These are phyloP conservation scores for Hesperophylax magnus DNA, from an alignment of 1,140 invertebrate genomes.

Conservation along the genomic window DNA sequence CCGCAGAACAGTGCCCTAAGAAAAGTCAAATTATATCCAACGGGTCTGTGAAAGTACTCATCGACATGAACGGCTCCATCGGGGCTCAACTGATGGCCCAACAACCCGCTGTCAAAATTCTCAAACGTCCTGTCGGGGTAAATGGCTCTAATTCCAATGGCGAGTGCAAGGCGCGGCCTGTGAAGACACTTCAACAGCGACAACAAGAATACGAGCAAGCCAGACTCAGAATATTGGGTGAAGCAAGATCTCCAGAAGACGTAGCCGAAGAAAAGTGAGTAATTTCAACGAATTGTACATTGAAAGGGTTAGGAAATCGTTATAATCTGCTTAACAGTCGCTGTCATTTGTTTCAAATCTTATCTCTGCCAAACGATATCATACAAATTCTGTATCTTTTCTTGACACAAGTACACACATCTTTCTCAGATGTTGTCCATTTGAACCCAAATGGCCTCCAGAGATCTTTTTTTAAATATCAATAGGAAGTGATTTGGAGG, in stretches of 20 bases:
- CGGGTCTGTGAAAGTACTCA: slow-evolving; percentile 24
- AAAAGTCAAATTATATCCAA: slow-evolving; percentile 18
- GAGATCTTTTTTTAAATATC: too few species aligned
- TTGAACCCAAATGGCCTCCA: too few species aligned
- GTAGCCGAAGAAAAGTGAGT: slow-evolving; percentile 75
- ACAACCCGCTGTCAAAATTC: slow-evolving; percentile 84
- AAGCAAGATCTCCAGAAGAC: slow-evolving; percentile 84
- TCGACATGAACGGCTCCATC: slow-evolving; percentile 39
- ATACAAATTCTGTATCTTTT: too few species aligned
- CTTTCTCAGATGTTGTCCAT: too few species aligned
- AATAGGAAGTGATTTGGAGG: too few species aligned
- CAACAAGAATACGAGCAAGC: slow-evolving; percentile 92
- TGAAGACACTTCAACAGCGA: slow-evolving; percentile 88
- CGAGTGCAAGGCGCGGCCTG: slow-evolving; percentile 76
- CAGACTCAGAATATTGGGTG: slow-evolving; percentile 85
- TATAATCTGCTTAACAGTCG: too few species aligned
- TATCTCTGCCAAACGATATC: too few species aligned
- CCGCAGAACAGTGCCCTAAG: slow-evolving; percentile 14
- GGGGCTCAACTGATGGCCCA: slow-evolving; percentile 41
- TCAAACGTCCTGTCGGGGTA: slow-evolving; percentile 76
- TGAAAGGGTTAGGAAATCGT: too few species aligned
- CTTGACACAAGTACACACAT: too few species aligned
- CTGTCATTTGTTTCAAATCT: too few species aligned
- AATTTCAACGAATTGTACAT: slow-evolving; percentile 1
- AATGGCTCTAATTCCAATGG: slow-evolving; percentile 65